Conservation (phyloP, 1,140 invertebrate species). For the Polypedilum vanderplanki region DNA sequence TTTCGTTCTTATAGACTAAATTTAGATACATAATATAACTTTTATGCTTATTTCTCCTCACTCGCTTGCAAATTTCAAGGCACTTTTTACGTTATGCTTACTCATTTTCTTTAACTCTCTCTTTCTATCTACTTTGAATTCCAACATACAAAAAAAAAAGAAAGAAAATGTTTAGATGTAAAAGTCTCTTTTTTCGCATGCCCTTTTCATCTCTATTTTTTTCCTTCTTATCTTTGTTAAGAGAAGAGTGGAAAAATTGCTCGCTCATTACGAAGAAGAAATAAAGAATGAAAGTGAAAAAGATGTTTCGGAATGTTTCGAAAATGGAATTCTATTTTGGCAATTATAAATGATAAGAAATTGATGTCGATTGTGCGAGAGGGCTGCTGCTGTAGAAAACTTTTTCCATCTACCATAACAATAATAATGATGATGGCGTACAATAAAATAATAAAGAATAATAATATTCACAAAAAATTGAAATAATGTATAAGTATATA, state of each 20-base stretch:
- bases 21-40: too few relatives aligned
- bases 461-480: neutral
- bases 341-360: constrained; percentile 19
- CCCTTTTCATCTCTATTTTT: neutral
- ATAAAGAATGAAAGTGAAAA: neutral
- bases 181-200: neutral
- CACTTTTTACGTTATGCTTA: too few relatives aligned
- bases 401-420: constrained; percentile 10
- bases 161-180: neutral
- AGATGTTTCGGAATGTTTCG: neutral
- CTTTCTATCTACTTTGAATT: too few relatives aligned
- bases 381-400: neutral
- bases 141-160: neutral
- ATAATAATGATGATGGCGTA: constrained; percentile 10
- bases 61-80: neutral
- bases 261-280: neutral
- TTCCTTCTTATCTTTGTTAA: neutral
- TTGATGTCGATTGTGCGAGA: neutral
- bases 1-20: neutral
- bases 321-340: neutral
- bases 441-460: neutral
- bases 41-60: neutral
- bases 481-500: neutral
- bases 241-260: neutral
- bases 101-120: neutral